Base-by-base conservation (phyloP, 2,797 vertebrate genomes). In the Sciaenops ocellatus region DNA sequence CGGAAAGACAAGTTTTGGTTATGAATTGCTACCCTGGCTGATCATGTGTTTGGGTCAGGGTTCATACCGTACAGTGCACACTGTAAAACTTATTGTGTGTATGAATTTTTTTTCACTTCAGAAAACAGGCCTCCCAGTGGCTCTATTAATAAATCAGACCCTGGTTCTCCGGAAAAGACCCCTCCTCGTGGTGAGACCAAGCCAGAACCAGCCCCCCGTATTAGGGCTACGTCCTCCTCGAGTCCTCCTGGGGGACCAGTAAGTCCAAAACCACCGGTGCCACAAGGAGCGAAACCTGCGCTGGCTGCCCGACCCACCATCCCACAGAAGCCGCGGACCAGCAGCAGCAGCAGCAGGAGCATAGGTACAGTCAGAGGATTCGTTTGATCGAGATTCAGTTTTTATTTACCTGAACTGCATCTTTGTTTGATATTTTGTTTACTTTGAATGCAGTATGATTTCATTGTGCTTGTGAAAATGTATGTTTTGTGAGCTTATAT, bases 281-380 rank as follows among this genome's bases (percentile, higher is more conserved):
- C 96, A 48, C 97, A 97, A 86, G 94, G 96, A n/a, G 66, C 94
- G 0, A 99, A 98, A 86, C 98, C 98, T 6, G 87, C 92, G 51
- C 91, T 95, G 68, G 92, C 94, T 26, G 95, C 95, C 47, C 95
- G 98, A 24, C 98, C 98, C 47, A 89, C 93, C 9, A 96, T 99
- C 87, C 95, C 96, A 0, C 97, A 97, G 91, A 99, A 99, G 73
- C 98, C 98, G 0, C 96, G 94, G 73, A 90, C 85, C 51, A 57
- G 68, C 26, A 95, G 90, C 26, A 96, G 90, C 26, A 96, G 84
- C 90, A 93, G 90, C 87, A 93, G 87, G 87, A 96, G 91, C 88
- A 91, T 85, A 71, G 95, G 95, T 96, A 92, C 18, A 17, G 3
- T 47, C 47, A 11, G 15, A 52, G 17, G 9, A 9, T 6, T 16